Conservation (phyloP, 2,113 vertebrate genomes). For the Turnix velox region DNA sequence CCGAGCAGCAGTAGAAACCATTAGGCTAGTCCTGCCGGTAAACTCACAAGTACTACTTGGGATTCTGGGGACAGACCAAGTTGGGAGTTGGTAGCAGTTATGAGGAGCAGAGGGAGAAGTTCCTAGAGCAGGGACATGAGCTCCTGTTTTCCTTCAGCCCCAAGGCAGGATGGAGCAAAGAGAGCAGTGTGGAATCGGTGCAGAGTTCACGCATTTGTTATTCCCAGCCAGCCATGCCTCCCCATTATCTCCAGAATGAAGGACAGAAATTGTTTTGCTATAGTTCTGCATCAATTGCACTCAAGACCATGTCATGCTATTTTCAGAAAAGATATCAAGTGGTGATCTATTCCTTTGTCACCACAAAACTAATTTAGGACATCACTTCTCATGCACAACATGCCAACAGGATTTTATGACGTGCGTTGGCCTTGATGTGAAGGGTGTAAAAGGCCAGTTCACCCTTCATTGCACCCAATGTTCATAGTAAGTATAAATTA, state of each 20-base stretch:
- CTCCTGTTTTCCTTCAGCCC: background rate
- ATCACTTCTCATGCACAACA: background rate
- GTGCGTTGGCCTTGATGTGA: background rate
- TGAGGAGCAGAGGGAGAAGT: background rate
- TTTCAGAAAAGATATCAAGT: background rate
- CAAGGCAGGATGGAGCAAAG: background rate
- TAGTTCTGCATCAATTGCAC: background rate
- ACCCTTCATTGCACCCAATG: background rate
- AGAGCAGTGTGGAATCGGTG: rapidly evolving
- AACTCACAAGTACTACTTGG: rapidly evolving
- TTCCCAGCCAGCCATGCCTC: background rate
- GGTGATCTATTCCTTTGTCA: background rate
- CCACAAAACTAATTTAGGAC: background rate
- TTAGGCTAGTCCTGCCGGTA: background rate
- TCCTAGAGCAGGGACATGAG: background rate
- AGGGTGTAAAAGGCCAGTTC: background rate
- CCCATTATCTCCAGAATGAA: background rate
- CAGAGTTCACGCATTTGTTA: background rate
- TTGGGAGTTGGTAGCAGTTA: background rate
- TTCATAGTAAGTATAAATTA: background rate
- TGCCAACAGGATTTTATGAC: background rate
- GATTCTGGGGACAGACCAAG: background rate
- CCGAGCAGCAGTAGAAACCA: background rate
- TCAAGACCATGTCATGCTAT: rapidly evolving
- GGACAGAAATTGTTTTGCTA: background rate